Evolutionary conservation across 2,113 vertebrate species (phyloP).

Genomic region (Grus americana): DNA sequence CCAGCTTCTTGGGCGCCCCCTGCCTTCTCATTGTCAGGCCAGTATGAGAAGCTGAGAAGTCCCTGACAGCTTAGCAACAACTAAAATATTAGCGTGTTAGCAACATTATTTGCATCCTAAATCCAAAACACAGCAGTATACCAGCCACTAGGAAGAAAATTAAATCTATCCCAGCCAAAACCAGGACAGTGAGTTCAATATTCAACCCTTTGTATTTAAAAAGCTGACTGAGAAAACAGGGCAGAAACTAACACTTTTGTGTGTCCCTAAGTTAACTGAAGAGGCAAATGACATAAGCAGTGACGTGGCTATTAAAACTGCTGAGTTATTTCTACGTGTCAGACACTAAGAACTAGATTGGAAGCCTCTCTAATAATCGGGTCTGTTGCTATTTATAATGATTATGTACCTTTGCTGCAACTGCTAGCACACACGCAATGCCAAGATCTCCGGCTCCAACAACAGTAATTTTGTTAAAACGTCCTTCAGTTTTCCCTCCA

Average conservation of each 20-base stretch:
- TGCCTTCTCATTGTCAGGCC: too few relatives aligned
- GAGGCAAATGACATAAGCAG: not conserved
- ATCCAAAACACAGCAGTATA: too few relatives aligned
- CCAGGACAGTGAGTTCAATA: not conserved
- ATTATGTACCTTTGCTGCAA: constrained; percentile 85
- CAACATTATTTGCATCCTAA: too few relatives aligned
- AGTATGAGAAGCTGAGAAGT: too few relatives aligned
- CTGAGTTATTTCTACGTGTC: not conserved
- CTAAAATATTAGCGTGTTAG: too few relatives aligned
- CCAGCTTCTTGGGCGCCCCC: too few relatives aligned
- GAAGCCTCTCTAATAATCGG: not conserved
- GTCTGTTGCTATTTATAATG: not conserved
- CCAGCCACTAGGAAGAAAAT: too few relatives aligned
- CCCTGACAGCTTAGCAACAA: too few relatives aligned
- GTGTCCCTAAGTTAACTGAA: not conserved
- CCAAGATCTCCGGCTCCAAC: constrained; percentile 93
- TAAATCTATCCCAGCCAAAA: too few relatives aligned
- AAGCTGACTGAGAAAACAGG: not conserved
- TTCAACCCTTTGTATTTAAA: not conserved
- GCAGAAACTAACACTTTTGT: not conserved
- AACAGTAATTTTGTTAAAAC: constrained; percentile 85
- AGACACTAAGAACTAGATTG: not conserved
- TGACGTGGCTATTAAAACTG: not conserved
- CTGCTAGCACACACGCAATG: constrained; percentile 86
- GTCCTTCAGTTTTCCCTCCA: constrained; percentile 47